Evolutionary conservation across 2,888 invertebrate species (phyloP), one percentile per base, ranked within the genome.

Genomic region (Hesperia comma): DNA sequence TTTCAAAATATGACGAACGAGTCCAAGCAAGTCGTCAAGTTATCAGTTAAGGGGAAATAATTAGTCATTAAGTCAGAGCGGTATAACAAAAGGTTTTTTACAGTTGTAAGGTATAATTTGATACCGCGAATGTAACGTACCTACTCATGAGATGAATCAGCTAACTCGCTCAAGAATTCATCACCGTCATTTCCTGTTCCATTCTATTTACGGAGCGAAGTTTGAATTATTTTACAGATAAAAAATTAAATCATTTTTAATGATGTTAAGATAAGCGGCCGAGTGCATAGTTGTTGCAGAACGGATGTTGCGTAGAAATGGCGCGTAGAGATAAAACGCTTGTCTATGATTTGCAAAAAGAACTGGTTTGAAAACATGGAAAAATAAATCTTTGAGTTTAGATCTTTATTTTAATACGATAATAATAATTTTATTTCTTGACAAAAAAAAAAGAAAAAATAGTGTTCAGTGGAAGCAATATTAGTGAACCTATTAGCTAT

Each of bases 111-210:
- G 21, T 51, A 51, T 21, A 53, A 58, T 41, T 64, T 64, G 15
- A 26, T 26, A 15, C 54, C 10, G 26, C n/a, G n/a, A 41, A 46
- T 19, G n/a, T 46, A 43, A 57, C 26, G n/a, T 41, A 41, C 5
- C 0, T 41, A 41, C 57, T 57, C 12, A 57, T 43, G 15, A 41
- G 54, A 32, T 62, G 61, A 62, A 41, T 62, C 61, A 62, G 61
- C 61, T 26, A 62, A 62, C 40, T 61, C 40, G 41, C 53, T 21
- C 10, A 61, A 53, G 26, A 54, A 62, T 62, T 41, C 41, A 33
- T 54, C 33, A 12, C 17, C 62, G 62, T 63, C 62, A 55, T 63
- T 63, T 63, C 62, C 62, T 62, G 62, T 63, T 55, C 61, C 61
- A 62, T 54, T 55, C 62, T 63, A 55, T 63, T 63, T 63, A 41